Percentiles rank a stretch among this genome's conserved stretches.
Conservation (phyloP, 2,113 vertebrate species). For the Zosterops japonicus region DNA sequence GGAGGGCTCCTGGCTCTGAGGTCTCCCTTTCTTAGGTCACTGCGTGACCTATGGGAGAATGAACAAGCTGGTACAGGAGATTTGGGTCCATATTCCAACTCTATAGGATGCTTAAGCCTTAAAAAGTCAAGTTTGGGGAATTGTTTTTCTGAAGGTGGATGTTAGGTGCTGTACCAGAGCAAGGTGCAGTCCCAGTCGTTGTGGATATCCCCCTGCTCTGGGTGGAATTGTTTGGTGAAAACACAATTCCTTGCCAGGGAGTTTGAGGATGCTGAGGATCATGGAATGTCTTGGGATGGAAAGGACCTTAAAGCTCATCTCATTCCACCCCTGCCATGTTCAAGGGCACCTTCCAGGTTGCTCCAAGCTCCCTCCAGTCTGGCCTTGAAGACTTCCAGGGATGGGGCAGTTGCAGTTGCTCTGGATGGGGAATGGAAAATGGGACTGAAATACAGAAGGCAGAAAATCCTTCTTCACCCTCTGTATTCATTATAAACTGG, state of each 20-base stretch:
- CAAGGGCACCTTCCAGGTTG: neutral
- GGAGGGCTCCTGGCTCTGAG: neutral
- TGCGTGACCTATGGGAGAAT: accelerated
- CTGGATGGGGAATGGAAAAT: neutral
- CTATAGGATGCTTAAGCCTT: neutral
- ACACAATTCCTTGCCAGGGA: neutral
- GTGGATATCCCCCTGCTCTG: accelerated
- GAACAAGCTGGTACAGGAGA: neutral
- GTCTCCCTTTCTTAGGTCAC: neutral
- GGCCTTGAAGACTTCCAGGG: neutral
- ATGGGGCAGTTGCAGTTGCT: neutral
- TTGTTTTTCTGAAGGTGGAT: accelerated
- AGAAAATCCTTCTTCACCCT: neutral
- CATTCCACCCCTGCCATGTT: neutral
- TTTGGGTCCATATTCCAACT: neutral
- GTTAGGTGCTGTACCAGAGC: neutral
- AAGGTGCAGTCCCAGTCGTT: neutral
- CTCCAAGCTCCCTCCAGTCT: neutral
- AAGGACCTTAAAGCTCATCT: neutral
- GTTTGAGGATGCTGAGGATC: neutral
- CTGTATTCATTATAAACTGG: neutral
- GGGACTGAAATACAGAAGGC: neutral
- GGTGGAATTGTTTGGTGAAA: no score
- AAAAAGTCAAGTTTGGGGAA: neutral
- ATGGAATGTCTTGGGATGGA: neutral